These are phyloP conservation scores for Microcebus griseorufus DNA, from an alignment of 2,113 vertebrate genomes.

Conservation along the genomic window DNA sequence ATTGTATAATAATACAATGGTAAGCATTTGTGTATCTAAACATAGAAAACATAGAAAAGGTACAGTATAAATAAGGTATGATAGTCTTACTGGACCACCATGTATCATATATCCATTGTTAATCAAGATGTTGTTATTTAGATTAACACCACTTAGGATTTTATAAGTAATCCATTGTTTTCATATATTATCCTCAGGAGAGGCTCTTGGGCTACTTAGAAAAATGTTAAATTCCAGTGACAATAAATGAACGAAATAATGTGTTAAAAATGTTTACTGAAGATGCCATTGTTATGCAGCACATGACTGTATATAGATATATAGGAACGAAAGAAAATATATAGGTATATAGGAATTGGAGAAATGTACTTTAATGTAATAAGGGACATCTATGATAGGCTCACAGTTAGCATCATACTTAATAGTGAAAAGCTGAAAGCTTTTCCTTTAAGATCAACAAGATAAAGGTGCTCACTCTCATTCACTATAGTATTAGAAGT, in stretches of 20 bases:
- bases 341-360: neutral
- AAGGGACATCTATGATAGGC: neutral
- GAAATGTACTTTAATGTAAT: neutral
- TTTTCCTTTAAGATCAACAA: neutral
- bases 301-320: neutral
- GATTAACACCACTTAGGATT: no score
- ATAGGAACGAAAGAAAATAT: neutral
- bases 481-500: neutral
- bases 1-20: no score
- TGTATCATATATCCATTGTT: no score
- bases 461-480: neutral
- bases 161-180: no score
- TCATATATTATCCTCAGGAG: neutral
- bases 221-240: neutral
- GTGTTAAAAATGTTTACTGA: constrained; percentile 18
- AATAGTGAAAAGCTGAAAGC: neutral
- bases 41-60: no score
- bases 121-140: no score
- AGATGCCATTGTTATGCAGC: neutral
- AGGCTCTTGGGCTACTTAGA: constrained; percentile 23
- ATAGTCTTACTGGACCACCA: no score
- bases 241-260: constrained; percentile 5
- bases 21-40: no score
- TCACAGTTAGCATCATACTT: neutral
- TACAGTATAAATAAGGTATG: no score